Conservation (phyloP, 1,140 invertebrate genomes). For the Trichonephila clavipes region DNA sequence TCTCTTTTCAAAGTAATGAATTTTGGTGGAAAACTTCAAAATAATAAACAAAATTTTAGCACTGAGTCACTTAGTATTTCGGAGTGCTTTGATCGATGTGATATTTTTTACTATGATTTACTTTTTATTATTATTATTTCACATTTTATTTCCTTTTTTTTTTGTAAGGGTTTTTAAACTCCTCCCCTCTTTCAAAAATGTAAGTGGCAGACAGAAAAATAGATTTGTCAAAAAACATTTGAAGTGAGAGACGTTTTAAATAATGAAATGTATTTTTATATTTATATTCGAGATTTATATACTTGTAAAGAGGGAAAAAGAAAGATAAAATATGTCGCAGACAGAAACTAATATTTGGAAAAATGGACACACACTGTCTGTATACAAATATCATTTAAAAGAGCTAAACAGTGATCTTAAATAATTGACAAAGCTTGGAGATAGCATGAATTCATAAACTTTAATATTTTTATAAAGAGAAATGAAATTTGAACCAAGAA, state of each 20-base stretch:
- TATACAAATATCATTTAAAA: no score
- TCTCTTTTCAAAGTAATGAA: slow-evolving; percentile 55
- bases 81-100: slow-evolving; percentile 39
- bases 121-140: background rate
- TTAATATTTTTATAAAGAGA: no score
- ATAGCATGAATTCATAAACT: no score
- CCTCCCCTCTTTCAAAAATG: background rate
- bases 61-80: slow-evolving; percentile 41
- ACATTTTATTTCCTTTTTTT: background rate
- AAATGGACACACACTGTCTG: no score
- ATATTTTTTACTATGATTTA: background rate
- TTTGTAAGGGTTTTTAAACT: background rate
- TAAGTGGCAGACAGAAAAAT: slow-evolving; percentile 25
- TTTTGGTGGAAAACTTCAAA: slow-evolving; percentile 26
- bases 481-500: no score
- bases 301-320: no score
- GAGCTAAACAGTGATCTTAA: no score
- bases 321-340: no score
- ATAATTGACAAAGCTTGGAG: no score
- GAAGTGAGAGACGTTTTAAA: background rate
- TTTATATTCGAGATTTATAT: background rate
- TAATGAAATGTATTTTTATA: background rate
- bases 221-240: background rate
- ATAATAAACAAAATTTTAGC: slow-evolving; percentile 43
- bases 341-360: no score